Evolutionary conservation across 92 coral and sea anemone genomes (phyloP), one percentile per base, ranked within the genome.

Genomic region (Phenganax marumi): DNA sequence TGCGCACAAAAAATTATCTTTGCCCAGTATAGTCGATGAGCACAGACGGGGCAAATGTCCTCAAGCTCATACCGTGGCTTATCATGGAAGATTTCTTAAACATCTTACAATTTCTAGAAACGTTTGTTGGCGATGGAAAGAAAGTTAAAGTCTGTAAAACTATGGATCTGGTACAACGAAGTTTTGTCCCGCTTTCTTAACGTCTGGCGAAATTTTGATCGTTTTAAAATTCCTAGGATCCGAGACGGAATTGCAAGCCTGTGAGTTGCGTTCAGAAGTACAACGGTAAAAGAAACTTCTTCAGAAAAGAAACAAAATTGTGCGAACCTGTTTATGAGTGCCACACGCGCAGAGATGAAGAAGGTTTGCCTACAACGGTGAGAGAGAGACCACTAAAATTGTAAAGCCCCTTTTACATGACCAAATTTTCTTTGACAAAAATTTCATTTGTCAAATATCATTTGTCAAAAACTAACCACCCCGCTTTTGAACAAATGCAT

Each of bases 211-310:
- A 46, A 46, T 18, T 18, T 72, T 72, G 6, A 10, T 23, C 25
- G 6, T 12, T 0, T 57, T 60, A 24, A 56, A 39, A 49, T 70
- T 80, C 7, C 16, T 66, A 93, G 97, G 97, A 96, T 82, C 97
- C 97, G 2, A 79, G 92, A 18, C 89, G 93, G 8, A 84, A 89
- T 73, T 96, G 99, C 63, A 84, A 88, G 16, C 96, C 97, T 25
- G 97, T 96, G 0, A 91, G 85, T 89, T 96, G 99, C 73, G 90
- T 92, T 23, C 97, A 96, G 50, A 96, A 96, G 73, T 96, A 96
- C 88, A 92, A 92, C 55, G 99, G 99, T 3, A 88, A 84, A 84
- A 87, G 99, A 77, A 89, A 86, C 52, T 92, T 87, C 62, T 92
- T 92, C 77, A 90, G 90, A 50, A 88, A 91, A 66, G 73, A 90